A percentile compares a stretch with the other conserved stretches of the same genome.
These are phyloP conservation scores for Philaethria dido DNA, from an alignment of 2,888 invertebrate species.

Conservation along the genomic window DNA sequence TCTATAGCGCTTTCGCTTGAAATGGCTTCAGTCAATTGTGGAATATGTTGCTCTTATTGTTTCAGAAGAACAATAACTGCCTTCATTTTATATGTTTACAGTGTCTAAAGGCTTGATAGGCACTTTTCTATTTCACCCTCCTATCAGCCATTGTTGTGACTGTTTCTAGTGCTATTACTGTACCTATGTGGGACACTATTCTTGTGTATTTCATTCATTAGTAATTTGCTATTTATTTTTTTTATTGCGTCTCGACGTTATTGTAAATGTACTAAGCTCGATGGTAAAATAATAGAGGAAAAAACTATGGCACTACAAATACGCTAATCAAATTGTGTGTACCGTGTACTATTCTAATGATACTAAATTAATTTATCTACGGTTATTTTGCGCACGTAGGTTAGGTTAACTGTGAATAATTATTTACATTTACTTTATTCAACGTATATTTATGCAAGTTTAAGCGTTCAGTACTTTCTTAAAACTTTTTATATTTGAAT, in stretches of 20 bases:
- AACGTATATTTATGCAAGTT: background rate
- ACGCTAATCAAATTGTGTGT: slow-evolving; percentile 22
- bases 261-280: slow-evolving; percentile 24
- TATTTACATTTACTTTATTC: background rate
- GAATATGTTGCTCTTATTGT: slow-evolving; percentile 82
- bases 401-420: background rate
- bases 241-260: slow-evolving; percentile 35
- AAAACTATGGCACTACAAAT: slow-evolving; percentile 18
- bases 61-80: slow-evolving; percentile 79
- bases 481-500: slow-evolving; percentile 17
- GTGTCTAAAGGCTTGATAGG: slow-evolving; percentile 76
- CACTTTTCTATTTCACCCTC: slow-evolving; percentile 71
- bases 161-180: slow-evolving; percentile 46
- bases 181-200: slow-evolving; percentile 43
- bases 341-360: slow-evolving; percentile 17
- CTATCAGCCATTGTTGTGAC: slow-evolving; percentile 45
- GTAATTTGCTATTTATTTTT: slow-evolving; percentile 40
- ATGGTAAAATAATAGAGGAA: slow-evolving; percentile 20
- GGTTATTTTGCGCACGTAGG: background rate
- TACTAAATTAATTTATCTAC: slow-evolving; percentile 15
- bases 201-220: slow-evolving; percentile 43
- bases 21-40: slow-evolving; percentile 81
- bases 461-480: background rate
- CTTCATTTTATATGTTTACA: slow-evolving; percentile 81
- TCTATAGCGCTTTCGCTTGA: slow-evolving; percentile 76